Conservation (phyloP, 2,888 invertebrate genomes). For the Dinocampus coccinellae region DNA sequence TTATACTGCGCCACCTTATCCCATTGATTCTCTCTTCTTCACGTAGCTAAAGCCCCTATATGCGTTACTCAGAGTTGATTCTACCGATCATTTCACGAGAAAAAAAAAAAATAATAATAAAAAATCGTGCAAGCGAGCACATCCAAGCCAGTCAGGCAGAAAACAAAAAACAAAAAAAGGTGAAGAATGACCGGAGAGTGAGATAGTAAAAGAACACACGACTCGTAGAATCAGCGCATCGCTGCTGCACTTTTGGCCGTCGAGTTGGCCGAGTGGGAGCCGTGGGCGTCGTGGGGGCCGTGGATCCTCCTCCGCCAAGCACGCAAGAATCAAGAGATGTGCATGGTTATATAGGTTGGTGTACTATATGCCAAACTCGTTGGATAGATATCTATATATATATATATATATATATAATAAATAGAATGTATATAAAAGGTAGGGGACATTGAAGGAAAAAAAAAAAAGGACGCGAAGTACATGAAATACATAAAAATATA, state of each 20-base stretch:
- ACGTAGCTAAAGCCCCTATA: too few relatives aligned
- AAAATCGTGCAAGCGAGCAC: conserved; percentile 21
- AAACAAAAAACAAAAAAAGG: too few relatives aligned
- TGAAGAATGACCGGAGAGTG: conserved; percentile 1
- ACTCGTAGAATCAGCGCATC: conserved; percentile 41
- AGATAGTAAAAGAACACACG: conserved; percentile 26
- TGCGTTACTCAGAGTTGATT: background rate
- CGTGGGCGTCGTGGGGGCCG: conserved; percentile 53
- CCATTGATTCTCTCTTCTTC: background rate
- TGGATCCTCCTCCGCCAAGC: conserved; percentile 50
- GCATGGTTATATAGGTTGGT: conserved; percentile 49
- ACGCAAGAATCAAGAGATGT: conserved; percentile 45
- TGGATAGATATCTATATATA: conserved; percentile 31
- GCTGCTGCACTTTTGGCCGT: conserved; percentile 50
- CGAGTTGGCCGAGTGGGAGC: conserved; percentile 53
- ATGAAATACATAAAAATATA: conserved; percentile 35
- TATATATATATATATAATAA: background rate
- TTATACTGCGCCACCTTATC: background rate
- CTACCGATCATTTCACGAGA: background rate
- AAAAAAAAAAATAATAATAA: conserved; percentile 32
- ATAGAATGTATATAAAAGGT: conserved; percentile 20
- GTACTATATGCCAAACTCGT: conserved; percentile 46
- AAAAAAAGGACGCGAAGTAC: conserved; percentile 29
- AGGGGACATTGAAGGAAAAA: conserved; percentile 39
- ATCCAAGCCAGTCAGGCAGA: conserved; percentile 10